Conservation (phyloP, 2,888 invertebrate species). For the Megamerina dolium region DNA sequence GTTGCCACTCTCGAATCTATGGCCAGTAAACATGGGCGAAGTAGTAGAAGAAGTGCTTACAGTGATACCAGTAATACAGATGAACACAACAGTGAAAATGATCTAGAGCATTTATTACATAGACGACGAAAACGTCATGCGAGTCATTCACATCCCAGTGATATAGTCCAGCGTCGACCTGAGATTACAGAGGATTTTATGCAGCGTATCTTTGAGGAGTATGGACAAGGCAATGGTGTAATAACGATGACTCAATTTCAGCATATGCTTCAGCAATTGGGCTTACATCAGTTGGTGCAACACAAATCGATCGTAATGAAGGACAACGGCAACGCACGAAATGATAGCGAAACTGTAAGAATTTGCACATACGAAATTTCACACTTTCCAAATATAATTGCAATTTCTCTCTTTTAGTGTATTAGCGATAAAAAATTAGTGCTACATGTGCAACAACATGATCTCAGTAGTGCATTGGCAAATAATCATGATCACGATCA, state of each 20-base stretch:
- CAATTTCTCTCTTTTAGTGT: slow-evolving; percentile 26
- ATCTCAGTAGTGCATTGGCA: slow-evolving; percentile 10
- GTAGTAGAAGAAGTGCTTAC: background rate
- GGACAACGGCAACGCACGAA: too few relatives aligned
- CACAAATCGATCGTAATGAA: background rate
- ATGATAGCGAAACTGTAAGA: slow-evolving; percentile 10
- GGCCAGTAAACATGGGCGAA: slow-evolving; percentile 25
- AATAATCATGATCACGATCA: background rate
- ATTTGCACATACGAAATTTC: background rate
- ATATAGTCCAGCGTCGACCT: slow-evolving; percentile 32
- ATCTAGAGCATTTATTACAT: background rate
- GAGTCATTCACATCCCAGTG: slow-evolving; percentile 27
- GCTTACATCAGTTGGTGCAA: slow-evolving; percentile 52
- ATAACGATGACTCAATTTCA: slow-evolving; percentile 64
- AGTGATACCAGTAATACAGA: slow-evolving; percentile 5
- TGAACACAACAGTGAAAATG: slow-evolving; percentile 4
- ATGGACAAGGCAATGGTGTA: slow-evolving; percentile 56
- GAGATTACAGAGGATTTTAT: slow-evolving; percentile 57
- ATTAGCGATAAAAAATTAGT: slow-evolving; percentile 31
- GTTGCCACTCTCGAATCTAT: too few relatives aligned
- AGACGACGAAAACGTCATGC: slow-evolving; percentile 40
- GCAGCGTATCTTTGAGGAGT: slow-evolving; percentile 61
- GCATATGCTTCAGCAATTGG: slow-evolving; percentile 57
- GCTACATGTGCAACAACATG: slow-evolving; percentile 34
- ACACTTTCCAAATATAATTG: background rate